Evolutionary conservation across 2,888 invertebrate genomes (phyloP).

Genomic region (Yponomeuta evonymella): DNA sequence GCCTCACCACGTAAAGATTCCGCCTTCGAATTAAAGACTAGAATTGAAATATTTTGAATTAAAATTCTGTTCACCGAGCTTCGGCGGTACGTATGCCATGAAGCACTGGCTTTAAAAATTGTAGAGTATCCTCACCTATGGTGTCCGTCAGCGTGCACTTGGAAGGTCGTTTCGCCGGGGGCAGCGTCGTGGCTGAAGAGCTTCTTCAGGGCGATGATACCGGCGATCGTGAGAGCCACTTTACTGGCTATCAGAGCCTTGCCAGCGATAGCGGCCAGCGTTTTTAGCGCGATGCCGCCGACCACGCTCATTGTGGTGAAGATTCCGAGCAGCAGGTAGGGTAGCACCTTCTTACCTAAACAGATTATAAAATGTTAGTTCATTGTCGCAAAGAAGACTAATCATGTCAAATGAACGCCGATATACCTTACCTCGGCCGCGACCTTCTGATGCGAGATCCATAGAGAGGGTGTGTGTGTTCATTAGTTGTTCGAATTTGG

Average conservation of each 20-base stretch:
- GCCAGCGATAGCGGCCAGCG: constrained; percentile 81
- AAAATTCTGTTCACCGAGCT: constrained; percentile 24
- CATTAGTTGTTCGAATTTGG: constrained; percentile 76
- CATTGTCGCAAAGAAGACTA: background rate
- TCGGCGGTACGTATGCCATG: background rate
- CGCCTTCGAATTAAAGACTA: constrained; percentile 78
- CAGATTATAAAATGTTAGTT: constrained; percentile 14
- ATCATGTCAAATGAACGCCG: background rate
- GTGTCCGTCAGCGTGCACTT: constrained; percentile 81
- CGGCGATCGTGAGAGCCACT: constrained; percentile 82
- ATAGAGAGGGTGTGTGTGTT: constrained; percentile 79
- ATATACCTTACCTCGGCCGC: constrained; percentile 57
- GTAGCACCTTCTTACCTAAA: constrained; percentile 72
- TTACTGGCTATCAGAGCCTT: constrained; percentile 84
- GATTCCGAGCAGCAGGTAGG: constrained; percentile 77
- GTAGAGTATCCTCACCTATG: constrained; percentile 60
- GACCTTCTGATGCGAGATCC: constrained; percentile 74
- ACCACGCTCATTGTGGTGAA: constrained; percentile 81
- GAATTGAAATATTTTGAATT: constrained; percentile 61
- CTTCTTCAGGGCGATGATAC: constrained; percentile 83
- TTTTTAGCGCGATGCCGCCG: constrained; percentile 82
- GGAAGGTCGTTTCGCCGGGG: constrained; percentile 79
- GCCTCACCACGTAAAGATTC: constrained; percentile 78
- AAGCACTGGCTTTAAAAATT: background rate
- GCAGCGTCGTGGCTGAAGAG: constrained; percentile 80